Percentiles rank a stretch among this genome's conserved stretches.
phyloP scores from a whole-genome alignment of 2,113 vertebrate species.

The Syngnathoides biaculeatus region DNA sequence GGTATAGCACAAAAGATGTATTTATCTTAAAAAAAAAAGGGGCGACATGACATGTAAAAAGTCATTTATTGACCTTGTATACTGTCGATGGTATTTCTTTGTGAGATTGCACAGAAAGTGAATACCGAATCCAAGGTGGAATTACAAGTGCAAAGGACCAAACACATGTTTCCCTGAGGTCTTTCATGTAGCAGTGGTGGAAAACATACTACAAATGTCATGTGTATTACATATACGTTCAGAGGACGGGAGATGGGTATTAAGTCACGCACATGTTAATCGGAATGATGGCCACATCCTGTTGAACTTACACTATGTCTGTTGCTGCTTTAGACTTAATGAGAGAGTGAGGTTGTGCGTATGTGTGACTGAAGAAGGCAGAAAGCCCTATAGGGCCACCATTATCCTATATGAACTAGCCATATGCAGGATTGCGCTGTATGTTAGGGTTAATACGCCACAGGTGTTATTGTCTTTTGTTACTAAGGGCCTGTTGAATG shows the following conservation, averaged over 20 bases:
- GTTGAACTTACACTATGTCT: conserved; percentile 63
- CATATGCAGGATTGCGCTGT: conserved; percentile 39
- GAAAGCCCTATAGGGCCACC: conserved; percentile 53
- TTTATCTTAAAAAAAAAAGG: conserved; percentile 54
- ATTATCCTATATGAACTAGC: conserved; percentile 56
- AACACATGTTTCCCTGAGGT: conserved; percentile 33
- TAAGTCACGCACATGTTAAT: conserved; percentile 61
- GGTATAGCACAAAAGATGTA: conserved; percentile 37
- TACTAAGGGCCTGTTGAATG: conserved; percentile 22
- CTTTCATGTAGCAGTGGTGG: conserved; percentile 47
- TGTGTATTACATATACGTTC: conserved; percentile 41
- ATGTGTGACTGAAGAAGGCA: conserved; percentile 27
- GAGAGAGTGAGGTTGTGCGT: conserved; percentile 41
- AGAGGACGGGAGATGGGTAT: conserved; percentile 51
- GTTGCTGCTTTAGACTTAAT: conserved; percentile 59
- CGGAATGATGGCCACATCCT: conserved; percentile 62
- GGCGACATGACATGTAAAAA: conserved; percentile 53
- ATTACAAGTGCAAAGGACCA: conserved; percentile 31
- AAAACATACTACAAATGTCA: conserved; percentile 49
- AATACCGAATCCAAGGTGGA: conserved; percentile 49
- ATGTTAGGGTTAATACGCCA: conserved; percentile 41
- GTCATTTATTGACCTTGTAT: conserved; percentile 51
- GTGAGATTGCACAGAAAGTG: conserved; percentile 37
- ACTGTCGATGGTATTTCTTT: conserved; percentile 26
- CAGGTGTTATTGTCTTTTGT: conserved; percentile 51